phyloP scores from a whole-genome alignment of 2,113 vertebrate species.

The Peromyscus leucopus region DNA sequence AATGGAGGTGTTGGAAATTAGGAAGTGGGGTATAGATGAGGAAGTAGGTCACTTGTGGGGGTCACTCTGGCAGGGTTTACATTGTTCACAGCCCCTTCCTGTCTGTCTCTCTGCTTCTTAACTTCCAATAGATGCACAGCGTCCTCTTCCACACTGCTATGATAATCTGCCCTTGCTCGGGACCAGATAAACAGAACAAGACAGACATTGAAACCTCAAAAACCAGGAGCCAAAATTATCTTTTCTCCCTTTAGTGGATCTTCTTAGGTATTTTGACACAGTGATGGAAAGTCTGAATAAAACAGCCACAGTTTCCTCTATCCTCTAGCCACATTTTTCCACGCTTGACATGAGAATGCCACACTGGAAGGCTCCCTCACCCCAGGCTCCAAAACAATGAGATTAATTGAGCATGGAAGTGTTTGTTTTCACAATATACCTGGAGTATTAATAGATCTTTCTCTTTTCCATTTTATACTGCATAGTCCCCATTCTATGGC shows the following conservation, averaged over 20 bases:
- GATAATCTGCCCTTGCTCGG: neutral
- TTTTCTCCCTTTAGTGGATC: neutral
- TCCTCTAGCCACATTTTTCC: neutral
- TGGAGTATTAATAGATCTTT: neutral
- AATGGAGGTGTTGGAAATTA: neutral
- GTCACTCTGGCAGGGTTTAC: neutral
- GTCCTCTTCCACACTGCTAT: neutral
- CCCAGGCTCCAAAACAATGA: neutral
- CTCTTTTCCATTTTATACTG: conserved; percentile 20
- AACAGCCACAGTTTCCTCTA: neutral
- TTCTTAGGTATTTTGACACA: neutral
- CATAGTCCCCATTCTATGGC: neutral
- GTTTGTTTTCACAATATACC: neutral
- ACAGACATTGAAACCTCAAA: neutral
- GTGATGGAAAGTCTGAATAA: neutral
- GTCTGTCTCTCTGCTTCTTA: neutral
- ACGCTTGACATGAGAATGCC: neutral
- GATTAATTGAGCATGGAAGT: neutral
- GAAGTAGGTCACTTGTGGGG: neutral
- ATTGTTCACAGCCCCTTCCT: neutral
- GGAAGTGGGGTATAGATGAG: neutral
- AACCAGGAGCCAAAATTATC: neutral
- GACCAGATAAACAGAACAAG: neutral
- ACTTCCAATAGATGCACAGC: neutral
- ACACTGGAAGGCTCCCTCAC: neutral